Conservation (phyloP, 2,888 invertebrate species). For the Heliconius hortense region DNA sequence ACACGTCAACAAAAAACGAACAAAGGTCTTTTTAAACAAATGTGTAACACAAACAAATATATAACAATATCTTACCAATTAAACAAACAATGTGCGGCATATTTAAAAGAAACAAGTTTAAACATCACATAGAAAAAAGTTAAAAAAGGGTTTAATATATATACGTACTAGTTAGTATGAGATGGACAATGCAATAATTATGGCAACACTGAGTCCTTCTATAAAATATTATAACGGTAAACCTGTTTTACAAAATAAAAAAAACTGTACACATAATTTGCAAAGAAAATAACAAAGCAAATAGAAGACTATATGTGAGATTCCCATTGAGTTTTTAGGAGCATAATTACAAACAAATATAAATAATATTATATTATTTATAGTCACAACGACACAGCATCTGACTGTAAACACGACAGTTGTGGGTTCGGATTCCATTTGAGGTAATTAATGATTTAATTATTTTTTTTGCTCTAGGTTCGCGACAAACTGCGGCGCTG, state of each 20-base stretch:
- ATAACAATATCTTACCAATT: background rate
- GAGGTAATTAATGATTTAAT: too few relatives aligned
- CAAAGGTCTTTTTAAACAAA: background rate
- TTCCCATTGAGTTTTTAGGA: background rate
- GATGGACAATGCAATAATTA: slow-evolving; percentile 5
- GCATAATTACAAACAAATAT: background rate
- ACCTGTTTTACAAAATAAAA: background rate
- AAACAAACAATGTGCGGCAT: slow-evolving; percentile 12
- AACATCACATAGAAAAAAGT: background rate
- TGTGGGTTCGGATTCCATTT: background rate
- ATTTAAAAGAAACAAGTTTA: background rate
- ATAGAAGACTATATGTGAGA: background rate
- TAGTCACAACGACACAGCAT: background rate
- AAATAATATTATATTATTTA: background rate
- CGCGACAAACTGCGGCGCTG: too few relatives aligned
- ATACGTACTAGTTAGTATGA: background rate
- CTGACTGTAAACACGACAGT: background rate
- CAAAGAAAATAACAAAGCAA: background rate
- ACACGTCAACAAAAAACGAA: background rate
- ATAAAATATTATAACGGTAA: background rate
- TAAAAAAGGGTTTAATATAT: background rate
- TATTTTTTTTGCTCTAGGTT: too few relatives aligned
- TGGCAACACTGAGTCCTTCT: slow-evolving; percentile 25
- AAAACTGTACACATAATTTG: background rate
- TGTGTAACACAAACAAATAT: background rate